Evolutionary conservation across 2,797 vertebrate genomes (phyloP).

Genomic region (Loriculus beryllinus): DNA sequence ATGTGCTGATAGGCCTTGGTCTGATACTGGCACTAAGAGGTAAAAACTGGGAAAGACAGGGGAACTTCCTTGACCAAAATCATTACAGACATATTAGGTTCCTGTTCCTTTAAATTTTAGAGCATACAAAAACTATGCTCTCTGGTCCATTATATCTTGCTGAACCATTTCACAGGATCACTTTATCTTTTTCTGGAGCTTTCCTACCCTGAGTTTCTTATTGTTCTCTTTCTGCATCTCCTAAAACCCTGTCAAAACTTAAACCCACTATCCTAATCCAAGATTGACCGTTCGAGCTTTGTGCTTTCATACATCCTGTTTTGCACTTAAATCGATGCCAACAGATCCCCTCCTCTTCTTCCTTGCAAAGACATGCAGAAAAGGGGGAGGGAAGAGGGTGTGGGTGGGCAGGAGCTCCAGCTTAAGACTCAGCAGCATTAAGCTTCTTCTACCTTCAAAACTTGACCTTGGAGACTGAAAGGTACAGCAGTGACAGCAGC

Average conservation of each 20-base stretch:
- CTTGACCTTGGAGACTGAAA: conserved; percentile 25
- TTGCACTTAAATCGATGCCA: conserved; percentile 4
- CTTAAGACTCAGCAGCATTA: background rate
- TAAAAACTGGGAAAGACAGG: background rate
- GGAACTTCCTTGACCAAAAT: background rate
- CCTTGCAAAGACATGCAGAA: background rate
- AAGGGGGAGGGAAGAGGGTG: background rate
- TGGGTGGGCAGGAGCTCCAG: background rate
- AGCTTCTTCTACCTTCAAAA: background rate
- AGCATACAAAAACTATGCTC: background rate
- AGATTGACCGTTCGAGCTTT: background rate
- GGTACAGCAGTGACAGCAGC: background rate
- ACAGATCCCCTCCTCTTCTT: background rate
- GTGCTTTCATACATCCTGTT: background rate
- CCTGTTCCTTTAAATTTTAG: conserved; percentile 19
- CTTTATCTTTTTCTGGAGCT: conserved; percentile 24
- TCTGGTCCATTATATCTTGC: background rate
- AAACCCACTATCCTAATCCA: conserved; percentile 38
- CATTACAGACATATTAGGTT: background rate
- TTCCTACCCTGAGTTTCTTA: conserved; percentile 6
- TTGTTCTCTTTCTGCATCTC: background rate
- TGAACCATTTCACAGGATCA: conserved; percentile 18
- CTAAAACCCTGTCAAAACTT: conserved; percentile 47
- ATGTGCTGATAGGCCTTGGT: background rate
- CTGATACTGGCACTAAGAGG: background rate